Evolutionary conservation across 2,113 vertebrate genomes (phyloP).

Genomic region (Clupea harengus): DNA sequence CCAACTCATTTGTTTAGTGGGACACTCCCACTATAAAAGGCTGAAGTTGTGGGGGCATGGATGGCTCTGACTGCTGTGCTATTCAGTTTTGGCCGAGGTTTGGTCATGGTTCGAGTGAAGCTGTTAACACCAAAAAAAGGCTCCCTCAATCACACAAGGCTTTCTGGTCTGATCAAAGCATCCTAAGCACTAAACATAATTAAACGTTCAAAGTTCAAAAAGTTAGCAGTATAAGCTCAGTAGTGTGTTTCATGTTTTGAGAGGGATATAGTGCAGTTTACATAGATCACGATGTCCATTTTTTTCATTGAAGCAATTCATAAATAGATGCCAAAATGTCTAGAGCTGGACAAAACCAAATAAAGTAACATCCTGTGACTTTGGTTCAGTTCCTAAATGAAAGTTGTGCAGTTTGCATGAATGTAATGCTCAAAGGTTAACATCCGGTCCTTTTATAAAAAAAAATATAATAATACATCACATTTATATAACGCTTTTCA

Average conservation of each 20-base stretch:
- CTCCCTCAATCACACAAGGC: background rate
- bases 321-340: background rate
- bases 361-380: background rate
- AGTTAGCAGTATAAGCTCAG: background rate
- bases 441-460: background rate
- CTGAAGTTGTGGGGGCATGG: background rate
- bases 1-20: slow-evolving; percentile 5
- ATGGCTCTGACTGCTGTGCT: background rate
- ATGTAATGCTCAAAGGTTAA: background rate
- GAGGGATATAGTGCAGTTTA: background rate
- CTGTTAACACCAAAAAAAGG: background rate
- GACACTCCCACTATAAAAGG: slow-evolving; percentile 13
- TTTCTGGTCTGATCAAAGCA: background rate
- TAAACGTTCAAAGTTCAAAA: background rate
- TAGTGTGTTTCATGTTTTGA: background rate
- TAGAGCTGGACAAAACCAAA: background rate
- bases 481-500: too few relatives aligned
- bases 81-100: background rate
- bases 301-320: background rate
- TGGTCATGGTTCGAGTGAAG: background rate
- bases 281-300: background rate
- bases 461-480: too few relatives aligned
- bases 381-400: background rate
- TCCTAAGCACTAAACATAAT: background rate
- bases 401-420: background rate